Conservation (phyloP, 1,140 invertebrate species). For the Prorops nasuta region DNA sequence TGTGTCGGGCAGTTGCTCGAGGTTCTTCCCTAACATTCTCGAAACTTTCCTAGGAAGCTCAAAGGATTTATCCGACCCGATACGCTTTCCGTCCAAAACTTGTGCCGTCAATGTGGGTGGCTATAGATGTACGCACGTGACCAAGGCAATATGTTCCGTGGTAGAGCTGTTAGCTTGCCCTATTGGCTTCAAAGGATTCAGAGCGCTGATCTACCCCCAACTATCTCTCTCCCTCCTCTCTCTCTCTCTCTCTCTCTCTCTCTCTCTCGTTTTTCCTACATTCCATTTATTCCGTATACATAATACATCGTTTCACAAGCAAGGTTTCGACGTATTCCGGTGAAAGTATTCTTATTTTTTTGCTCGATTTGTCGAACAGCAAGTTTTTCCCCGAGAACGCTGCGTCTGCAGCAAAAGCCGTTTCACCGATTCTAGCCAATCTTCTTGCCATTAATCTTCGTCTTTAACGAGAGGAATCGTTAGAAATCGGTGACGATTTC, state of each 20-base stretch:
- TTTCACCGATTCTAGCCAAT: too few species aligned
- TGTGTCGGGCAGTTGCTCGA: conserved; percentile 7
- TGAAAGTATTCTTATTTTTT: conserved; percentile 40
- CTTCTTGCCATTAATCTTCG: conserved; percentile 34
- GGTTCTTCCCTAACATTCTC: too few species aligned
- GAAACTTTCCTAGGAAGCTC: conserved; percentile 22
- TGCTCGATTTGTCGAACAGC: conserved; percentile 38
- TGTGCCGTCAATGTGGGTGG: conserved; percentile 14
- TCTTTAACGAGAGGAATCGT: conserved; percentile 14
- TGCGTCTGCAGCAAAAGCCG: conserved; percentile 24
- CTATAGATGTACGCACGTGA: conserved; percentile 19
- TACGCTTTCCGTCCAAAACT: conserved; percentile 27
- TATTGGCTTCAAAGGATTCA: conserved; percentile 42
- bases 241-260: too few species aligned
- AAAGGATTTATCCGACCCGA: conserved; percentile 25
- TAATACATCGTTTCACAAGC: conserved; percentile 40
- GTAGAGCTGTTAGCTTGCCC: conserved; percentile 36
- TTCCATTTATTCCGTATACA: conserved; percentile 45
- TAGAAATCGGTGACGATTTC: background rate
- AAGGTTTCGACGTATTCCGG: conserved; percentile 19
- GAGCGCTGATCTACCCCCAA: too few species aligned
- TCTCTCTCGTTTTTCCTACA: too few species aligned
- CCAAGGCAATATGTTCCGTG: conserved; percentile 30
- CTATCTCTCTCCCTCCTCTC: too few species aligned
- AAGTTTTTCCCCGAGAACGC: too few species aligned